phyloP scores from a whole-genome alignment of 1,140 invertebrate species.

The Tetramorium parvispinum region DNA sequence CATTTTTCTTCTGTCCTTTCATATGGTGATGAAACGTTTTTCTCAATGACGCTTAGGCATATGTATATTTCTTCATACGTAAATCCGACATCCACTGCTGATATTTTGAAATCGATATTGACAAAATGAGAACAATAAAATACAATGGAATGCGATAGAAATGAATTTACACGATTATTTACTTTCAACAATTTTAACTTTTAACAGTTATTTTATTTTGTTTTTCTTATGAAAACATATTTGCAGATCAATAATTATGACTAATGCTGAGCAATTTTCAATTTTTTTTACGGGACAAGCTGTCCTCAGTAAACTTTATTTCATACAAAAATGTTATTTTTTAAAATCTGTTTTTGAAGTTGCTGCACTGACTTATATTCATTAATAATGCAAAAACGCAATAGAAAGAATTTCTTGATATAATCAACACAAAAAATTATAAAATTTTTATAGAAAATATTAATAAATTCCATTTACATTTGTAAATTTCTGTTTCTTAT shows the following conservation, averaged over 20 bases:
- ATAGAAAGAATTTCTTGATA: neutral
- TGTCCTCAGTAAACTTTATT: neutral
- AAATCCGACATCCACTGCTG: neutral
- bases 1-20: neutral
- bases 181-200: constrained; percentile 1
- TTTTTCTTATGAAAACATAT: constrained; percentile 13
- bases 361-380: neutral
- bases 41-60: neutral
- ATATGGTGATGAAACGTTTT: constrained; percentile 1
- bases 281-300: too few relatives aligned
- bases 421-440: neutral
- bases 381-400: neutral
- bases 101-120: constrained; percentile 20
- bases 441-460: neutral
- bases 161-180: constrained; percentile 17
- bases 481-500: neutral
- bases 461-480: neutral
- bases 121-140: constrained; percentile 6
- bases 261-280: neutral
- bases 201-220: neutral
- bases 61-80: constrained; percentile 8
- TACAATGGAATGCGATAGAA: constrained; percentile 10
- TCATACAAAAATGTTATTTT: neutral
- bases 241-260: constrained; percentile 46
- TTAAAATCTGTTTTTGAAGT: neutral